Evolutionary conservation across 2,113 vertebrate genomes (phyloP).

Genomic region (Puma concolor): DNA sequence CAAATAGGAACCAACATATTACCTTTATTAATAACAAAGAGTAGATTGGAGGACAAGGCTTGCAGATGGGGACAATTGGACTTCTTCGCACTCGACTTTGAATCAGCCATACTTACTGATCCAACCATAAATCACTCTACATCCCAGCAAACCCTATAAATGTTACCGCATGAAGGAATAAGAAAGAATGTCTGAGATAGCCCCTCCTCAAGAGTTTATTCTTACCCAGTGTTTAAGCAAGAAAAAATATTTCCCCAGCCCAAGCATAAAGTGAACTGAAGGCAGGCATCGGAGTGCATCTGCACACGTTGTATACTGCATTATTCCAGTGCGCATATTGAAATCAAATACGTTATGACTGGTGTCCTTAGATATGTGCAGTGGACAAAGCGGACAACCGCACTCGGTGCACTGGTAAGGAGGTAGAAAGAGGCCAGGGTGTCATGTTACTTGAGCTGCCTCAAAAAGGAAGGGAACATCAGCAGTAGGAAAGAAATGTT

Average conservation of each 20-base stretch:
- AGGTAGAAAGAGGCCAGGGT: too few species aligned
- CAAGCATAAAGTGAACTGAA: background rate
- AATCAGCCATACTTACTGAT: background rate
- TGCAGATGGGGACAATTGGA: background rate
- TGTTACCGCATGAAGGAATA: background rate
- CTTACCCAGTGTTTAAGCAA: background rate
- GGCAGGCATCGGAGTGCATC: background rate
- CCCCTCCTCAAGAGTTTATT: background rate
- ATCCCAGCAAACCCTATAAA: background rate
- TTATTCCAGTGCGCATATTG: too few species aligned
- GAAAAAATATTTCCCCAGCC: background rate
- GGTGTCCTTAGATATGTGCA: background rate
- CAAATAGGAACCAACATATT: background rate
- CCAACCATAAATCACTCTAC: too few species aligned
- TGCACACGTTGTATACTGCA: background rate
- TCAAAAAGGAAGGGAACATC: background rate
- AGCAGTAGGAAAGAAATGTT: background rate
- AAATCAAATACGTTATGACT: background rate
- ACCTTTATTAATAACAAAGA: background rate
- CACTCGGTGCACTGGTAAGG: too few species aligned
- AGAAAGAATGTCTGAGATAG: background rate
- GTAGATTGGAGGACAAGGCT: background rate
- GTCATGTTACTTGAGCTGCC: background rate
- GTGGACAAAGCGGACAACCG: too few species aligned
- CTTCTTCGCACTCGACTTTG: background rate